Conservation (phyloP, 2,888 invertebrate species). For the Operophtera brumata region DNA sequence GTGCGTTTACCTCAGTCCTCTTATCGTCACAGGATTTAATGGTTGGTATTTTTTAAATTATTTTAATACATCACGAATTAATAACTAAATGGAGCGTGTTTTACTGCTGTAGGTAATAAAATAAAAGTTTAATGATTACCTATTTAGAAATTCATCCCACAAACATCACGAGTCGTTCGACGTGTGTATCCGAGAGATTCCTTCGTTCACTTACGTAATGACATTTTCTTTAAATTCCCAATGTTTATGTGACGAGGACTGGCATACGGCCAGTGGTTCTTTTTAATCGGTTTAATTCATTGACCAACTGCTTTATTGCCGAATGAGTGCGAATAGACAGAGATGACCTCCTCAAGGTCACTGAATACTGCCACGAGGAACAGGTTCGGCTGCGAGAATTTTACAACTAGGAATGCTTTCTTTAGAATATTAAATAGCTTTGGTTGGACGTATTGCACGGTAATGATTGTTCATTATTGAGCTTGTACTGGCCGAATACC, state of each 20-base stretch:
- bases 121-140: conserved; percentile 7
- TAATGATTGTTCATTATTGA: too few relatives aligned
- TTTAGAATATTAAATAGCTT: background rate
- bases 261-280: conserved; percentile 70
- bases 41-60: background rate
- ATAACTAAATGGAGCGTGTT: background rate
- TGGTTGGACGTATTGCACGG: background rate
- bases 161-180: conserved; percentile 21
- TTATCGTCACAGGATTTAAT: background rate
- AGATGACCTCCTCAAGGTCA: conserved; percentile 72
- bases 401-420: background rate
- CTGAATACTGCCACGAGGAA: conserved; percentile 45
- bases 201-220: conserved; percentile 60
- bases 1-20: conserved; percentile 2
- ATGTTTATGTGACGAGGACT: conserved; percentile 73
- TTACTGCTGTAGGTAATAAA: background rate
- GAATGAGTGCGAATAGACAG: conserved; percentile 63
- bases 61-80: background rate
- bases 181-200: conserved; percentile 33
- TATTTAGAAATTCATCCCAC: conserved; percentile 15
- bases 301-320: conserved; percentile 71
- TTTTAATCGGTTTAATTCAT: conserved; percentile 78
- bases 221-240: conserved; percentile 72
- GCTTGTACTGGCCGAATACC: too few relatives aligned
- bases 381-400: conserved; percentile 19